Conservation (phyloP, 2,888 invertebrate genomes). For the Netelia melanura region DNA sequence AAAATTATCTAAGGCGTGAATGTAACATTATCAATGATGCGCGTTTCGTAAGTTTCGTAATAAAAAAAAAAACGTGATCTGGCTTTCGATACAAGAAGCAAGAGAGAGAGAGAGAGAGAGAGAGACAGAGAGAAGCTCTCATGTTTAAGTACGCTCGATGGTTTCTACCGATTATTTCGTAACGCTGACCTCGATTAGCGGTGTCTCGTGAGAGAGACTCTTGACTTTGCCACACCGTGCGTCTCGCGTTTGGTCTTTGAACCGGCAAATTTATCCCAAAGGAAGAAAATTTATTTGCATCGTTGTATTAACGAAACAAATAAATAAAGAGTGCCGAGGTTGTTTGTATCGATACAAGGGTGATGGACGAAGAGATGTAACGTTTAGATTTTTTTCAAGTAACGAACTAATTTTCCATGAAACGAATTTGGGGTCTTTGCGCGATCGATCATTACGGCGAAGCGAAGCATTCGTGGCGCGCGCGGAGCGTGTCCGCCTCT, state of each 20-base stretch:
- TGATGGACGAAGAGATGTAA: neutral
- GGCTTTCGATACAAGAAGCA: slow-evolving; percentile 16
- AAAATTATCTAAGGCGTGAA: neutral
- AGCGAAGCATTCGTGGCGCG: slow-evolving; percentile 73
- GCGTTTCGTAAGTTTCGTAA: slow-evolving; percentile 37
- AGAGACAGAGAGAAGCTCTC: slow-evolving; percentile 40
- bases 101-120: slow-evolving; percentile 24
- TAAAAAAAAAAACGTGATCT: slow-evolving; percentile 53
- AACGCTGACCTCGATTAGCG: slow-evolving; percentile 71
- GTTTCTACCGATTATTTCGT: slow-evolving; percentile 71
- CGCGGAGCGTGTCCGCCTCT: slow-evolving; percentile 69
- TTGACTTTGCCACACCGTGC: slow-evolving; percentile 30
- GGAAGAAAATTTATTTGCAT: neutral
- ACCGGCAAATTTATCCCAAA: slow-evolving; percentile 6
- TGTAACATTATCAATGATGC: slow-evolving; percentile 1
- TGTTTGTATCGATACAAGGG: neutral
- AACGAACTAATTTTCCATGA: neutral
- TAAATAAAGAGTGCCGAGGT: neutral
- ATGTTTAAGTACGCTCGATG: slow-evolving; percentile 61
- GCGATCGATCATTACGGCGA: slow-evolving; percentile 70
- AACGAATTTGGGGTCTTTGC: slow-evolving; percentile 59
- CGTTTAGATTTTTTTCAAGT: neutral
- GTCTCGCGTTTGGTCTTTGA: neutral
- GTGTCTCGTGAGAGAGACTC: slow-evolving; percentile 57
- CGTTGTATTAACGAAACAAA: neutral